Evolutionary conservation across 2,797 vertebrate genomes (phyloP).

Genomic region (Dendrocincla fuliginosa): DNA sequence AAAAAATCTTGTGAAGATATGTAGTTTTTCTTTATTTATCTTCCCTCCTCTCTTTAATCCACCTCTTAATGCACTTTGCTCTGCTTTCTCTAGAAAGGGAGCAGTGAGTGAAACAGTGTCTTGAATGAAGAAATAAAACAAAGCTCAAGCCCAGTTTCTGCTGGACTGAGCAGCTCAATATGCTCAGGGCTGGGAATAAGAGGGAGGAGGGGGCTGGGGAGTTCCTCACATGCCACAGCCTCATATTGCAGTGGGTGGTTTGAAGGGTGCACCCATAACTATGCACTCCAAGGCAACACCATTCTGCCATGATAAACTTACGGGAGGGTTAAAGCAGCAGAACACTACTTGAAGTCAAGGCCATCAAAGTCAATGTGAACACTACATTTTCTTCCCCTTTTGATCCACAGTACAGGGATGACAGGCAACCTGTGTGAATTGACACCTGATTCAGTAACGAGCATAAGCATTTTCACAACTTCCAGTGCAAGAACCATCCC

Average conservation of each 20-base stretch:
- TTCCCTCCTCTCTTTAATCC: background rate
- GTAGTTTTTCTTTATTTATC: background rate
- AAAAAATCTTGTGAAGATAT: background rate
- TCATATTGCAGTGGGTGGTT: background rate
- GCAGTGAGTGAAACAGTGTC: background rate
- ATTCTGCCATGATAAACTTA: background rate
- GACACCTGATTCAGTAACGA: background rate
- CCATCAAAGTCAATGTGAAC: background rate
- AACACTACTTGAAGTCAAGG: accelerated
- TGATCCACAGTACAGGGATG: background rate
- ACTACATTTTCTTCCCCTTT: background rate
- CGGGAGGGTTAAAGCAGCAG: background rate
- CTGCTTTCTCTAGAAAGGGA: background rate
- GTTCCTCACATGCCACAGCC: background rate
- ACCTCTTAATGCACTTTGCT: background rate
- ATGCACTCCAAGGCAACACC: background rate
- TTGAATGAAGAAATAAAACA: background rate
- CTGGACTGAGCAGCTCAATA: background rate
- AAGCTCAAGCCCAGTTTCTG: background rate
- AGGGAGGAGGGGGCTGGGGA: background rate
- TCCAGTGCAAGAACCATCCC: background rate
- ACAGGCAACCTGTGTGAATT: background rate
- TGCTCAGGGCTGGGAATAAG: background rate
- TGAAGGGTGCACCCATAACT: background rate
- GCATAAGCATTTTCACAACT: background rate